Base-by-base conservation (phyloP, 2,888 invertebrate genomes). In the Athripsodes cinereus region DNA sequence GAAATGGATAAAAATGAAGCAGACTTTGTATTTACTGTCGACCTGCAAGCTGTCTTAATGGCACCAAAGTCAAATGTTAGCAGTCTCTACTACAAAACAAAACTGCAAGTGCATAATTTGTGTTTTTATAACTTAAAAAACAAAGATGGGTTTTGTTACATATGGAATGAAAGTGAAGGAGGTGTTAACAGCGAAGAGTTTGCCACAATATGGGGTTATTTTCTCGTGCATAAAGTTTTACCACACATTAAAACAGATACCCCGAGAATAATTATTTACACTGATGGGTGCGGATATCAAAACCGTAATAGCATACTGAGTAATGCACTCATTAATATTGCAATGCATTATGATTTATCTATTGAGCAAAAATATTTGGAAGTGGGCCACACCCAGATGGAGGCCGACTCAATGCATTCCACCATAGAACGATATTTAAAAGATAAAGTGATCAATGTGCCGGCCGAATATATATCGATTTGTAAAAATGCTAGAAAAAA, bases 381-480 rank as follows among this genome's bases (percentile, higher is more conserved):
- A 49, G 50, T 56, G 1, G 59, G 59, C 19, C 59, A 59, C 46
- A 52, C 59, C 0, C 55, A 55, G 21, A 59, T 59, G 48, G 55
- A 58, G 22, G 55, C 46, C 8, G 58, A 55, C 46, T 51, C 34
- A n/a, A 55, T 55, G 46, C 55, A 58, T 47, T 22, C 52, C 10
- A 11, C 11, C 16, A 51, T 51, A 13, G 51, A 51, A 21, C 22
- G 51, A 10, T 20, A 26, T 13, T 16, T 51, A 16, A 22, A 26
- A 26, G 10, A 51, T 18, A 22, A 20, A 51, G 16, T 20, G 5
- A 51, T 51, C 8, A 6, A 18, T 26, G 22, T 21, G 5, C 51
- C 51, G 2, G 64, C 65, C 11, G 63, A 64, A 48, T 65, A 65
- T 50, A 53, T 62, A 22, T 2, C 21, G 18, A 44, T 57, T 21